Evolutionary conservation across 2,888 invertebrate genomes (phyloP), one percentile per base, ranked within the genome.

Genomic region (Drosophila leonis): DNA sequence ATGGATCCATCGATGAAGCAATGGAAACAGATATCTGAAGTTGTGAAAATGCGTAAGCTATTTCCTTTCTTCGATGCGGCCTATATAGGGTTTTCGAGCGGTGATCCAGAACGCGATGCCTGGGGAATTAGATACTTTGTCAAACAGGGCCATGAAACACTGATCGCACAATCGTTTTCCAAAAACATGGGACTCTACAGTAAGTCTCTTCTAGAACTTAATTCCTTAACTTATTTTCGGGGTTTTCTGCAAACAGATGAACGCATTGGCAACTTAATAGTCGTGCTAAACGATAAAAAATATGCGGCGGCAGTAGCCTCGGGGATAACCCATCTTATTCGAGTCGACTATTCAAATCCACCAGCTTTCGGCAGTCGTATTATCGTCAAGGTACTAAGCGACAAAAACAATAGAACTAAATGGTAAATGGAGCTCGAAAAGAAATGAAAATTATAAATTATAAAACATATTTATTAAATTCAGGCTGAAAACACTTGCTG

Each of bases 151-250:
- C 96, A 98, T 92, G 98, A 99, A 93, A 94, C 98, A 65, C 94
- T 98, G 79, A 96, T 97, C 91, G 96, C 98, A 2, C 99, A 99
- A 93, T 98, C 98, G 10, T 99, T 98, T 93, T 98, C 99, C 62
- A 99, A 99, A 94, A 99, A 99, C 94, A 99, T 99, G 94, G 99
- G 99, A n/a, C 94, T 99, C 9, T 99, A 99, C 94, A 98, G 97
- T 97, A 92, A 95, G 95, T n/a, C 5, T 10, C 9, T 18, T 0
- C 6, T 2, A 6, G n/a, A 27, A 13, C 18, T 12, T 6, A 4
- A 18, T 15, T 41, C 1, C 1, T 18, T 41, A 7, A 20, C 2
- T 2, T 0, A 7, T 4, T 20, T 8, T 24, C 29, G 29, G 1
- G 4, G 1, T 7, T 13, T 1, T 27, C 13, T 4, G 5, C 9